Evolutionary conservation across 2,113 vertebrate species (phyloP).

Genomic region (Leptobrachium leishanense): DNA sequence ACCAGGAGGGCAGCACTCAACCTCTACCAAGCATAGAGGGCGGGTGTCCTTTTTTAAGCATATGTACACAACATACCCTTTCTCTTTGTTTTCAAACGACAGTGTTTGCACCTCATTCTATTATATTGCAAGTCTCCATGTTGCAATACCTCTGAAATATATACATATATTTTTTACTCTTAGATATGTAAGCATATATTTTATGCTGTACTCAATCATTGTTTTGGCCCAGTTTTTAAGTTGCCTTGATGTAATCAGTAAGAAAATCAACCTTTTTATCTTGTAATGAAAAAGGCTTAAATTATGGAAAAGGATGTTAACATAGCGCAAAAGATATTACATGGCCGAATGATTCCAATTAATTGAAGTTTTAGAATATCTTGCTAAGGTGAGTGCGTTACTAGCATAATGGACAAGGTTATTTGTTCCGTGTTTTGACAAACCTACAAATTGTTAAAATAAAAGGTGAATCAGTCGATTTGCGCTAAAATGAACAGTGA

Average conservation of each 20-base stretch:
- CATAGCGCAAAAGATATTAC: constrained; percentile 25
- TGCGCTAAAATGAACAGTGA: no score
- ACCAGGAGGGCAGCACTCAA: no score
- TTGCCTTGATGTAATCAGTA: not conserved
- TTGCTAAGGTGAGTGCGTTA: constrained; percentile 9
- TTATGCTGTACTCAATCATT: not conserved
- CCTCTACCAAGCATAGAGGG: no score
- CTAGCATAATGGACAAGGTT: not conserved
- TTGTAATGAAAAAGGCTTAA: constrained; percentile 32
- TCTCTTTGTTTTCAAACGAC: no score
- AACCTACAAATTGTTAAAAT: not conserved
- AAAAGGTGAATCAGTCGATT: no score
- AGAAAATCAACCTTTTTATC: constrained; percentile 11
- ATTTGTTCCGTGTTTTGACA: not conserved
- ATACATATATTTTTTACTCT: no score
- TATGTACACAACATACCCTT: no score
- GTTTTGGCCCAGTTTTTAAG: no score
- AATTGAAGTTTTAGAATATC: constrained; percentile 6
- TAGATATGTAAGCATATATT: not conserved
- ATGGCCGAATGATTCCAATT: constrained; percentile 22
- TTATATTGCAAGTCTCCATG: no score
- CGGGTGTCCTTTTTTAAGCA: no score
- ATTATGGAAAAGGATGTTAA: constrained; percentile 24
- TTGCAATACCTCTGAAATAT: no score
- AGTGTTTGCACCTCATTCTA: no score